A percentile compares a stretch with the other conserved stretches of the same genome.
Evolutionary conservation across 2,113 vertebrate species (phyloP).

Genomic region (Polyodon spathula): DNA sequence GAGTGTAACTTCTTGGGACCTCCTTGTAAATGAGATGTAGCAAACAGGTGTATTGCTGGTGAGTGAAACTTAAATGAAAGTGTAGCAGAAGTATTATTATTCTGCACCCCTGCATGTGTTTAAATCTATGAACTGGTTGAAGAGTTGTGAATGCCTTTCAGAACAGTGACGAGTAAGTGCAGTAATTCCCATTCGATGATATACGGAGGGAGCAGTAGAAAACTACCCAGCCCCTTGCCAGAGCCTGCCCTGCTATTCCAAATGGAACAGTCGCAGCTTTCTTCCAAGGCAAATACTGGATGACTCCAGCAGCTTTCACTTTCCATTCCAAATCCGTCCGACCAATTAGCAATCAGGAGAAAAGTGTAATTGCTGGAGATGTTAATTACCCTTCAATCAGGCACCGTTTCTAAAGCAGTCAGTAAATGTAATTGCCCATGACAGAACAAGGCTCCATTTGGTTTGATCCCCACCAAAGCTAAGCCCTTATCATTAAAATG

Average conservation of each 20-base stretch:
- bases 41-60: no score
- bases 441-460: neutral
- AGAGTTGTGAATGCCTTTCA: neutral
- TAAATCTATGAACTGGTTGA: neutral
- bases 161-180: neutral
- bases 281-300: neutral
- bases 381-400: neutral
- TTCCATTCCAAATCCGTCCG: neutral
- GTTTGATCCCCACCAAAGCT: neutral
- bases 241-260: no score
- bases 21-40: no score
- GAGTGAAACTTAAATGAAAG: no score
- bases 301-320: neutral
- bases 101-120: no score
- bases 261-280: no score
- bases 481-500: constrained; percentile 12
- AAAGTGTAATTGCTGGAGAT: neutral
- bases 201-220: neutral
- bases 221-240: neutral
- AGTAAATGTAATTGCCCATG: neutral
- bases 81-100: no score
- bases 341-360: constrained; percentile 1
- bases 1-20: no score
- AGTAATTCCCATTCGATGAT: neutral
- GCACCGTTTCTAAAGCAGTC: neutral